Evolutionary conservation across 2,797 vertebrate species (phyloP).

Genomic region (Mionectes olivaceus): DNA sequence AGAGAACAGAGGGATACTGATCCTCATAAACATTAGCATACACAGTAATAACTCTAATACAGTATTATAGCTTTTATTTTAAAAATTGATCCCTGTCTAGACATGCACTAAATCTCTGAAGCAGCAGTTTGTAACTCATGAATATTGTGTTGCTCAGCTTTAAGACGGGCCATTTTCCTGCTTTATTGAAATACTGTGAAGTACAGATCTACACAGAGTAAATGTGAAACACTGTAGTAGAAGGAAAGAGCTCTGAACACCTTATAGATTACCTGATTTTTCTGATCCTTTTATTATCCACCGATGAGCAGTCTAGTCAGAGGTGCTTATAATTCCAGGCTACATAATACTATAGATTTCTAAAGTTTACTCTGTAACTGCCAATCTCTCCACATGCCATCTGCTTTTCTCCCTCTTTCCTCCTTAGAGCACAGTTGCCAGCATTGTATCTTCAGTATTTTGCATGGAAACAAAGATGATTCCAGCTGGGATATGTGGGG

Average conservation of each 20-base stretch:
- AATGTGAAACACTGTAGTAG: background rate
- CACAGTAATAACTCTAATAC: background rate
- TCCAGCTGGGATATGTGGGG: background rate
- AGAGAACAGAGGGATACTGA: background rate
- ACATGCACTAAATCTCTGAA: background rate
- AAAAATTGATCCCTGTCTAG: background rate
- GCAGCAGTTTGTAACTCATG: background rate
- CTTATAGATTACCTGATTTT: constrained; percentile 11
- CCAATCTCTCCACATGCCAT: background rate
- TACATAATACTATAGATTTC: background rate
- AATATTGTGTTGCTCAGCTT: background rate
- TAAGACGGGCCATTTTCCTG: background rate
- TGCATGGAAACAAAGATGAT: background rate
- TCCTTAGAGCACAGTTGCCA: background rate
- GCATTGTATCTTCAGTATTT: background rate
- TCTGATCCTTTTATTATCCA: background rate
- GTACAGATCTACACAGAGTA: background rate
- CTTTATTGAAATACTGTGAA: background rate
- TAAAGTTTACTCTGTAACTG: background rate
- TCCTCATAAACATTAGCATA: background rate
- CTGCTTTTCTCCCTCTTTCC: background rate
- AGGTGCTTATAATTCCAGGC: background rate
- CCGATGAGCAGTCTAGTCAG: background rate
- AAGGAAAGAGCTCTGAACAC: background rate
- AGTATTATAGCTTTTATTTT: background rate